Percentiles rank a stretch among this genome's conserved stretches.
Conservation (phyloP, 2,113 vertebrate species). For the Gambusia affinis region DNA sequence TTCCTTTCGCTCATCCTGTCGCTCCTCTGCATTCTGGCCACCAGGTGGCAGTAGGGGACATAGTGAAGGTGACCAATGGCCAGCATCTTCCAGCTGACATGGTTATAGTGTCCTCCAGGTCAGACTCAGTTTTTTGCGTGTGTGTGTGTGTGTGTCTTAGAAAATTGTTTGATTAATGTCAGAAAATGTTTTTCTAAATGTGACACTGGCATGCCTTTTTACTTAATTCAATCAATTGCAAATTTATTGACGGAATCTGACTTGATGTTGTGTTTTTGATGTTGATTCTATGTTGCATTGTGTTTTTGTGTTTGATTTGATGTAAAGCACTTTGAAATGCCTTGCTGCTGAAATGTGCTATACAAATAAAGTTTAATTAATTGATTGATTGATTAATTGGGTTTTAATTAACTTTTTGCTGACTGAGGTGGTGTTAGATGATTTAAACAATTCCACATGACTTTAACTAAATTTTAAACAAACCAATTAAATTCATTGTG, state of each 20-base stretch:
- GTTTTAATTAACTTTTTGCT: not conserved
- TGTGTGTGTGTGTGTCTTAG: not conserved
- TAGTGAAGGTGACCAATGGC: constrained; percentile 98
- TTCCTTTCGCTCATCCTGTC: constrained; percentile 52
- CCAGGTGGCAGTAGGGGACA: constrained; percentile 97
- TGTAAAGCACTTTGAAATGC: too few species aligned
- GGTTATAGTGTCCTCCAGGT: constrained; percentile 98
- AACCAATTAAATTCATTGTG: too few species aligned
- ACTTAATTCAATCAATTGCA: not conserved
- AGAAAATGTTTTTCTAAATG: not conserved
- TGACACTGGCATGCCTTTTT: not conserved
- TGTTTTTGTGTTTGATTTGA: too few species aligned
- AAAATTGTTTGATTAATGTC: not conserved
- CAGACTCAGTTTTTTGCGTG: constrained; percentile 70
- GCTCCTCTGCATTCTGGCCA: constrained; percentile 77
- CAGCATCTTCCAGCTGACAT: constrained; percentile 98
- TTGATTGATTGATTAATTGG: too few species aligned
- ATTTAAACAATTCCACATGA: not conserved
- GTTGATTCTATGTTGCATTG: too few species aligned
- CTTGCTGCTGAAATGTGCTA: too few species aligned
- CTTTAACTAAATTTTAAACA: too few species aligned
- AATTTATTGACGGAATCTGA: too few species aligned
- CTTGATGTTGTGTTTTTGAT: too few species aligned
- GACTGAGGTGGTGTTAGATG: not conserved
- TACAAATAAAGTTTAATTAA: too few species aligned